phyloP scores from a whole-genome alignment of 2,797 vertebrate species.

The Lepilemur ruficaudatus region DNA sequence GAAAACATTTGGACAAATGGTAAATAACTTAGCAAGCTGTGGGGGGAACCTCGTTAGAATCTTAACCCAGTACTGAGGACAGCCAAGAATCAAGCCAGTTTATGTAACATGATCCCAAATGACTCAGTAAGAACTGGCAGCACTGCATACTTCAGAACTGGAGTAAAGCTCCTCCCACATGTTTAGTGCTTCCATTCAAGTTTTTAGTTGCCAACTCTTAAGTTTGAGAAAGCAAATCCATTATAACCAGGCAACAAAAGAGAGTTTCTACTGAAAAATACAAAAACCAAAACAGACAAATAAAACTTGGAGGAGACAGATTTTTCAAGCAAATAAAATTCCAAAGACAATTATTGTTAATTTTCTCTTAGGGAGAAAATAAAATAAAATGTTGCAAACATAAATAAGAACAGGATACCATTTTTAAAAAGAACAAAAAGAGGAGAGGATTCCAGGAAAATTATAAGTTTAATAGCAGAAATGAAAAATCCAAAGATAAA shows the following conservation, averaged over 20 bases:
- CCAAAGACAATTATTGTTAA: neutral
- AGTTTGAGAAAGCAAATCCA: neutral
- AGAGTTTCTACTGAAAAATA: neutral
- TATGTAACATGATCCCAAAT: too few species aligned
- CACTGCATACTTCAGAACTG: neutral
- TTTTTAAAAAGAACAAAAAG: constrained; percentile 12
- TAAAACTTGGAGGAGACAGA: neutral
- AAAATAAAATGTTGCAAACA: neutral
- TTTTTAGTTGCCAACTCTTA: neutral
- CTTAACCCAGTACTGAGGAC: neutral
- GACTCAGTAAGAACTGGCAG: neutral
- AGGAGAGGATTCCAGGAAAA: neutral
- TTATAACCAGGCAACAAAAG: neutral
- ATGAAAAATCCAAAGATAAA: neutral
- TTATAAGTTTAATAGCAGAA: neutral
- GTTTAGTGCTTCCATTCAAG: neutral
- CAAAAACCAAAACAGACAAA: neutral
- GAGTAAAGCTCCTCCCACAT: neutral
- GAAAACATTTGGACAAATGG: neutral
- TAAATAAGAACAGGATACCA: neutral
- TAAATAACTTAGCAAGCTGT: neutral
- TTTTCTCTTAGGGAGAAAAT: neutral
- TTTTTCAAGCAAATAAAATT: neutral
- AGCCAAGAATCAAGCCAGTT: neutral
- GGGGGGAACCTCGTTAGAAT: neutral